Evolutionary conservation across 2,888 invertebrate genomes (phyloP), one percentile per base, ranked within the genome.

Genomic region (Aporophyla nigra): DNA sequence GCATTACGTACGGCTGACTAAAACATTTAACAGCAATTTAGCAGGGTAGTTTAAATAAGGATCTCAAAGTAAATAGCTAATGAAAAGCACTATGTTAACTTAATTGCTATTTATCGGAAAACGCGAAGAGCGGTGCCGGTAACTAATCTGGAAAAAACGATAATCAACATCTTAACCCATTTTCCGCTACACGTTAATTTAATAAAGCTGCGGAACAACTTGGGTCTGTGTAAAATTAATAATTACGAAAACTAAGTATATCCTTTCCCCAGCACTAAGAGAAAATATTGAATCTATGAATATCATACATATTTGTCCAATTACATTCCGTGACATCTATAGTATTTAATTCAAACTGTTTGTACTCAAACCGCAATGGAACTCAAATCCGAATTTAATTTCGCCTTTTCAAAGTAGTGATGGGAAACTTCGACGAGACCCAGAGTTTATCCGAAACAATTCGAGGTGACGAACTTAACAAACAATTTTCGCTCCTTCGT

Each of bases 381-480:
- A 83, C 65, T 71, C 63, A 62, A 75, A 85, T 73, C 74, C 75
- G 72, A 81, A 86, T 87, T 87, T 82, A 86, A 81, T 85, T 87
- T 83, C 75, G 69, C 40, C 72, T 58, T 73, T 80, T 65, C 78
- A 74, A 19, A 56, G 67, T 67, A 79, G 85, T 76, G 78, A 61
- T 78, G 83, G 68, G 75, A 76, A 83, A 87, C 75, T 85, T 78
- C 70, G 62, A 49, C 68, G 76, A 73, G 81, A 86, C 62, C 72
- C 66, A 74, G 80, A 87, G 87, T 90, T 89, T 86, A 85, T 84
- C 83, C 72, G 78, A 86, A 87, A 89, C 87, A 88, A 87, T 88
- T 86, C 79, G 85, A 89, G 88, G 89, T 89, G 91, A 89, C 87
- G 85, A 91, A 90, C 86, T 90, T 91, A 80, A 81, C 84, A 84